A percentile compares a stretch with the other conserved stretches of the same genome.
Conservation (phyloP, 2,797 vertebrate species). For the Malacoraja senta region DNA sequence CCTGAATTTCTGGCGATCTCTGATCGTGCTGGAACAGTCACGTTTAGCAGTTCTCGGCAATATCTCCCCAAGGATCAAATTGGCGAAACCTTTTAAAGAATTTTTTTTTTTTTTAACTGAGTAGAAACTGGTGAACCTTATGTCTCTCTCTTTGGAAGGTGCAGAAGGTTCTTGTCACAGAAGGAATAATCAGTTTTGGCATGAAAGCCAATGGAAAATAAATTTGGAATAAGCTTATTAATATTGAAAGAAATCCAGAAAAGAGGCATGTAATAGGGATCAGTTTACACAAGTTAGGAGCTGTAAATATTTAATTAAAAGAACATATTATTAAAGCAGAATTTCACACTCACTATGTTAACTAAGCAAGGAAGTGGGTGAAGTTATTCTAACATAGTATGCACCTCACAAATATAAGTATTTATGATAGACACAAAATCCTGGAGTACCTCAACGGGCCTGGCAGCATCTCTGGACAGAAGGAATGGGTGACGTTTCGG, state of each 20-base stretch:
- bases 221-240: conserved; percentile 3
- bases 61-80: conserved; percentile 8
- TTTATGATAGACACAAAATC: too few species aligned
- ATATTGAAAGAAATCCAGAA: not conserved
- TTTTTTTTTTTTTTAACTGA: conserved; percentile 21
- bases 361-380: not conserved
- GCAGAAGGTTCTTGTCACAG: conserved; percentile 10
- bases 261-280: conserved; percentile 16
- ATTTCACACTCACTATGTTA: not conserved
- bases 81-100: conserved; percentile 16
- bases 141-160: not conserved
- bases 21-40: not conserved
- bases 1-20: not conserved
- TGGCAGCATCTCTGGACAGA: too few species aligned
- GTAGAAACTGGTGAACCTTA: conserved; percentile 16
- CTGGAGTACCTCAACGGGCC: too few species aligned
- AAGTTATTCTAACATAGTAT: not conserved
- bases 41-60: not conserved
- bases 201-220: not conserved
- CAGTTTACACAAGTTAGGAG: conserved; percentile 23
- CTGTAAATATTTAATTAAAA: conserved; percentile 25
- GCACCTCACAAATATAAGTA: not conserved
- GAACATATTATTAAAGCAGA: conserved; percentile 20
- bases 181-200: conserved; percentile 32
- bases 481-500: too few species aligned